These are phyloP conservation scores for Drosophila nasuta DNA, from an alignment of 1,140 invertebrate species.

Conservation along the genomic window DNA sequence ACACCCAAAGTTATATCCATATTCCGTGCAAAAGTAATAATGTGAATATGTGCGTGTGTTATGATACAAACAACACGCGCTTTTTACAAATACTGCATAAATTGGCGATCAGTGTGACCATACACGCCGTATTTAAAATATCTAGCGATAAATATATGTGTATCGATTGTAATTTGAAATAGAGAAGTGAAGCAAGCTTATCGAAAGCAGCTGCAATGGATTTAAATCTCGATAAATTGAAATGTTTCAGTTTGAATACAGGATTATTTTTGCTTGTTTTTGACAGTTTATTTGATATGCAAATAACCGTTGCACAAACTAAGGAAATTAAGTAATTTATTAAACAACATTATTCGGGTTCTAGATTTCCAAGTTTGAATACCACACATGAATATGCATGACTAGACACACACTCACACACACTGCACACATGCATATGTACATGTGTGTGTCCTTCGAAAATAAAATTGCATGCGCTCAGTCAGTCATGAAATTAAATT, in stretches of 20 bases:
- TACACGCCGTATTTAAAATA: not conserved
- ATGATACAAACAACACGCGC: constrained; percentile 6
- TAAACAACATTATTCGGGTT: constrained; percentile 61
- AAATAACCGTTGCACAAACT: not conserved
- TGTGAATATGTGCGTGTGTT: not conserved
- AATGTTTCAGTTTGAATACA: not conserved
- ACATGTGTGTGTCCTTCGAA: constrained; percentile 71
- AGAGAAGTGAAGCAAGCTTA: not conserved
- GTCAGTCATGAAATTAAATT: constrained; percentile 85
- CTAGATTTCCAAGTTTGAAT: constrained; percentile 43
- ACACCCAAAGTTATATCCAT: constrained; percentile 8
- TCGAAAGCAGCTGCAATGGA: not conserved
- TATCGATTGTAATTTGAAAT: not conserved
- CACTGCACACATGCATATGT: not conserved
- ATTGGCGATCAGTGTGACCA: constrained; percentile 16
- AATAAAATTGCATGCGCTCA: constrained; percentile 82
- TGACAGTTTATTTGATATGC: not conserved
- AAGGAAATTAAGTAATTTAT: constrained; percentile 74
- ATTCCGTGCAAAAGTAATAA: not conserved
- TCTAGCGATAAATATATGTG: not conserved
- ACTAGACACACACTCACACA: constrained; percentile 23
- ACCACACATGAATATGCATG: constrained; percentile 59
- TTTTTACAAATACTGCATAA: constrained; percentile 17
- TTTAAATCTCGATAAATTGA: not conserved
- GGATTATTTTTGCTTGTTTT: not conserved